Base-by-base conservation (phyloP, 2,888 invertebrate species). In the Xylota segnis region DNA sequence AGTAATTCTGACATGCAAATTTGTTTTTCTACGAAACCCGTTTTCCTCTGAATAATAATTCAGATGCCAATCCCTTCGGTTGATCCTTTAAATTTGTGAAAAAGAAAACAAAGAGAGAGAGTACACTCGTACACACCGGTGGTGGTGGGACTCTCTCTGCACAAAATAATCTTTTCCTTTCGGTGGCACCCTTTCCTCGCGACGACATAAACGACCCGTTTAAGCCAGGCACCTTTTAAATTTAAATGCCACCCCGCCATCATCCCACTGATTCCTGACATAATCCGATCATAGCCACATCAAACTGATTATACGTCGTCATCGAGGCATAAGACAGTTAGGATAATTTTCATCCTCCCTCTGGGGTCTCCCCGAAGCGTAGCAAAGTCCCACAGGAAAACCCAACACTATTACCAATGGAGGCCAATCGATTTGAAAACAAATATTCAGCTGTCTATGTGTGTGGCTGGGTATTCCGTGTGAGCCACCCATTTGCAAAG, bases 401-500 rank as follows among this genome's bases (percentile, higher is more conserved):
- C 5, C 0, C 2, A 12, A 50, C 50, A 23, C n/a, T n/a, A n/a
- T n/a, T n/a, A 0, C 37, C 5, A 7, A 40, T 18, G 9, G n/a
- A 4, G 6, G 10, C 23, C 9, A 63, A 45, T 54, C 56, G 56
- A 63, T 37, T 6, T 7, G 27, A 71, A 37, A 27, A 32, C 23
- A 68, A 61, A 58, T 12, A 3, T 23, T 23, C 23, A 23, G 3
- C 23, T 1, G 5, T n/a, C n/a, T n/a, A n/a, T n/a, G n/a, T n/a
- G n/a, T n/a, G n/a, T 14, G 12, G 23, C 4, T 5, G 43, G 10
- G n/a, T 59, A 52, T 52, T 58, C 65, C 70, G 58, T 82, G 82
- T 52, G 45, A 45, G 66, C n/a, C 27, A n/a, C 65, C 52, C 59
- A 83, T 83, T 77, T 72, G 27, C 59, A 71, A 83, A 76, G 76